Conservation (phyloP, 2,888 invertebrate species). For the Ophonus ardosiacus region DNA sequence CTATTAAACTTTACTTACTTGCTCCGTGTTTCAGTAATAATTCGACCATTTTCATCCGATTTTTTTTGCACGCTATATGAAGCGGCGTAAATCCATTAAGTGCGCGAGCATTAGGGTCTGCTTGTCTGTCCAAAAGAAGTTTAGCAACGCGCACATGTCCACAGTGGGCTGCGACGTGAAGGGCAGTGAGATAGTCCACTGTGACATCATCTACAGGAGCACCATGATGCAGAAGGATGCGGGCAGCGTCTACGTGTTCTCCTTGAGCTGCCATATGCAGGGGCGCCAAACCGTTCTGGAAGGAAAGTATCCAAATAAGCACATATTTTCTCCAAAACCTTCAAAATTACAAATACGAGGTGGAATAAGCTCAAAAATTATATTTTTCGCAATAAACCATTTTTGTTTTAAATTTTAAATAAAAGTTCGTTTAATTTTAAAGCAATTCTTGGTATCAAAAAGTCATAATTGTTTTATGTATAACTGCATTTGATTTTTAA, state of each 20-base stretch:
- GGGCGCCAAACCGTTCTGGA: conserved; percentile 93
- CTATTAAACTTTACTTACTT: conserved; percentile 76
- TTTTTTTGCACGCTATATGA: conserved; percentile 99
- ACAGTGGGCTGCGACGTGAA: conserved; percentile 97
- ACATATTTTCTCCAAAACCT: too few species aligned
- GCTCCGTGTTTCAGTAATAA: conserved; percentile 96
- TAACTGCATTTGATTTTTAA: too few species aligned
- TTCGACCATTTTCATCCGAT: conserved; percentile 97
- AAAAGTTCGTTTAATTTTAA: too few species aligned
- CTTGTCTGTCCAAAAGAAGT: conserved; percentile 92
- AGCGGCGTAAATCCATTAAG: conserved; percentile 98
- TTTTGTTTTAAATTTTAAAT: too few species aligned
- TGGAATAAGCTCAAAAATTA: too few species aligned
- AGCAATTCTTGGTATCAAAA: too few species aligned
- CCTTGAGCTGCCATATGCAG: conserved; percentile 99
- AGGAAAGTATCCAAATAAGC: background rate
- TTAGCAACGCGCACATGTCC: conserved; percentile 96
- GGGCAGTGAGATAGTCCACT: conserved; percentile 96
- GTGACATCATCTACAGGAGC: conserved; percentile 99
- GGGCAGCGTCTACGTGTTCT: conserved; percentile 97
- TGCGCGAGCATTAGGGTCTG: conserved; percentile 97
- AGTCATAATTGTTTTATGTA: too few species aligned
- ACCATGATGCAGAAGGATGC: conserved; percentile 93
- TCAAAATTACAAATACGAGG: too few species aligned
- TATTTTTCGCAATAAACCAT: too few species aligned